These are phyloP conservation scores for Epiblema foenella DNA, from an alignment of 2,888 invertebrate species.

Conservation along the genomic window DNA sequence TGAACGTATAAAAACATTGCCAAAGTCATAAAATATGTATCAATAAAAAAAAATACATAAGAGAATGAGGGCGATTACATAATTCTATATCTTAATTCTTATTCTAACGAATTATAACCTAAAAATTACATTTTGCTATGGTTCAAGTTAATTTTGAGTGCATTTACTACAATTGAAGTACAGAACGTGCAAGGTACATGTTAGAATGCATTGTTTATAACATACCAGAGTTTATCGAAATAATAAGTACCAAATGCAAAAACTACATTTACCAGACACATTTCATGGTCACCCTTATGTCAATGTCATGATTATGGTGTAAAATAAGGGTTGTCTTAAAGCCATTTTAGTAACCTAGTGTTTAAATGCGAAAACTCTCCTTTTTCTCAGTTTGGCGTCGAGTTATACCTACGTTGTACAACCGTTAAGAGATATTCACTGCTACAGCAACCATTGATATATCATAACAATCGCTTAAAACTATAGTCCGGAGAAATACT, in stretches of 20 bases:
- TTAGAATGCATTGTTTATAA: conserved; percentile 41
- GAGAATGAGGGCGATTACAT: conserved; percentile 66
- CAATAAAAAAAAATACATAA: conserved; percentile 77
- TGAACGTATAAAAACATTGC: conserved; percentile 72
- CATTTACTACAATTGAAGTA: conserved; percentile 57
- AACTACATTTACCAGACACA: conserved; percentile 40
- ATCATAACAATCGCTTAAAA: conserved; percentile 41
- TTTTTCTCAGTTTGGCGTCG: conserved; percentile 27
- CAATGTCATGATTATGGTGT: background rate
- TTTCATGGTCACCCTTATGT: conserved; percentile 29
- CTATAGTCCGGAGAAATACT: conserved; percentile 39
- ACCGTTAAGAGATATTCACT: conserved; percentile 30
- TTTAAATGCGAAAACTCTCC: conserved; percentile 39
- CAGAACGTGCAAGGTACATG: conserved; percentile 56
- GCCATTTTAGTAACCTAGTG: conserved; percentile 36
- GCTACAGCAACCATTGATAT: conserved; percentile 27
- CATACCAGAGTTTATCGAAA: conserved; percentile 8
- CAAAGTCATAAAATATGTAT: conserved; percentile 67
- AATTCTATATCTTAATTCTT: conserved; percentile 69
- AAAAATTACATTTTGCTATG: conserved; percentile 60
- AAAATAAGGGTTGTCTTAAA: conserved; percentile 31
- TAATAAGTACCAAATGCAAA: conserved; percentile 38
- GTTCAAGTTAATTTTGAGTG: conserved; percentile 56
- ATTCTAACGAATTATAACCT: conserved; percentile 67
- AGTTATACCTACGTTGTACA: conserved; percentile 20